Base-by-base conservation (phyloP, 2,888 invertebrate genomes). In the Lutraria lutraria region DNA sequence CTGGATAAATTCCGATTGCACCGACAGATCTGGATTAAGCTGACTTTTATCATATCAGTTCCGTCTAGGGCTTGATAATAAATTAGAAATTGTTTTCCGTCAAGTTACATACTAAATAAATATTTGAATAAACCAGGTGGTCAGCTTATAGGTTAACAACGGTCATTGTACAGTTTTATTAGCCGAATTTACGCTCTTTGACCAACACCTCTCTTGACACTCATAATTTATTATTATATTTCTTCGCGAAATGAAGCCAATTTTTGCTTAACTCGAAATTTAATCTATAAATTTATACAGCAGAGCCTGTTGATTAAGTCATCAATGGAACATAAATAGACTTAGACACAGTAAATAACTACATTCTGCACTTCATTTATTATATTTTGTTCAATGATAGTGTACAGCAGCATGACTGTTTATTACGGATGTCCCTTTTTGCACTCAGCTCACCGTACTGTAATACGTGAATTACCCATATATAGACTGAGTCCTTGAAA, bases 21-120 rank as follows among this genome's bases (percentile, higher is more conserved):
- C 63, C 63, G 63, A 25, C n/a, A 8, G 63, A 25, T 25, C 25
- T 25, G 25, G 25, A 13, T 25, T 25, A 25, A 4, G 25, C 63
- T n/a, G 63, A 25, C 10, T 68, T 25, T 68, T 68, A 68, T 68
- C 63, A 25, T 68, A 25, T 68, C 63, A 8, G 25, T 25, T n/a
- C 6, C 12, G n/a, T 25, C 25, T 68, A 8, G 25, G 25, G 0
- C 25, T 25, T 25, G 13, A 6, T 12, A 68, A 68, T 68, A 68
- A 68, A 68, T 68, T 63, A 25, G 12, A 68, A 68, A 68, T 60
- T 60, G 60, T 60, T 12, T 0, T 68, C 25, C 63, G 25, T 68
- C 63, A 25, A 68, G n/a, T n/a, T 68, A 60, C 63, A 68, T 13
- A n/a, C 63, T 68, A 68, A 68, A 68, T n/a, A 68, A 25, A 68